phyloP scores from a whole-genome alignment of 2,113 vertebrate genomes.

The Loxodonta africana region DNA sequence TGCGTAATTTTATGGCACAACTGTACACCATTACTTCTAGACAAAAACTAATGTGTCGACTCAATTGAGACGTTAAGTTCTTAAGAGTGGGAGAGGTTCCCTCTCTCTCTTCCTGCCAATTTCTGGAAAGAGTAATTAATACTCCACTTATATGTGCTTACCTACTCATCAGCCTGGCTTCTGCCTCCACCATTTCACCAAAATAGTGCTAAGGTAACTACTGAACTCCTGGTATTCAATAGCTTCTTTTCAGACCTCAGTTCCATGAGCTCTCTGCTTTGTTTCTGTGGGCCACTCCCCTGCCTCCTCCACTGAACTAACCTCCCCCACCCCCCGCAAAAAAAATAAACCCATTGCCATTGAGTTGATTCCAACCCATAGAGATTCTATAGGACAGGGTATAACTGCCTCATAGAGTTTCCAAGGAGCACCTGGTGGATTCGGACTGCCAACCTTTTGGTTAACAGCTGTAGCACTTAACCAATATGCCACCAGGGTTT shows the following conservation, averaged over 20 bases:
- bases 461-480: too few species aligned
- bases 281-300: neutral
- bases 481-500: too few species aligned
- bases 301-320: neutral
- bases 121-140: neutral
- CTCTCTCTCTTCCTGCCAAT: neutral
- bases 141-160: neutral
- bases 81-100: neutral
- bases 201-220: neutral
- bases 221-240: neutral
- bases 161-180: neutral
- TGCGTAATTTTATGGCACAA: conserved; percentile 21
- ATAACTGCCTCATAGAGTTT: too few species aligned
- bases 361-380: too few species aligned
- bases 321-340: too few species aligned
- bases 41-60: conserved; percentile 17
- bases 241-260: neutral
- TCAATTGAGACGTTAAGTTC: neutral
- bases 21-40: conserved; percentile 18
- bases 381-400: too few species aligned
- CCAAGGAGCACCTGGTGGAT: too few species aligned
- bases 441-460: too few species aligned
- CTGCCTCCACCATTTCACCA: neutral
- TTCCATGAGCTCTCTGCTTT: neutral
- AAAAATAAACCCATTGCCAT: too few species aligned